Conservation (phyloP, 2,113 vertebrate species). For the Apteryx owenii region DNA sequence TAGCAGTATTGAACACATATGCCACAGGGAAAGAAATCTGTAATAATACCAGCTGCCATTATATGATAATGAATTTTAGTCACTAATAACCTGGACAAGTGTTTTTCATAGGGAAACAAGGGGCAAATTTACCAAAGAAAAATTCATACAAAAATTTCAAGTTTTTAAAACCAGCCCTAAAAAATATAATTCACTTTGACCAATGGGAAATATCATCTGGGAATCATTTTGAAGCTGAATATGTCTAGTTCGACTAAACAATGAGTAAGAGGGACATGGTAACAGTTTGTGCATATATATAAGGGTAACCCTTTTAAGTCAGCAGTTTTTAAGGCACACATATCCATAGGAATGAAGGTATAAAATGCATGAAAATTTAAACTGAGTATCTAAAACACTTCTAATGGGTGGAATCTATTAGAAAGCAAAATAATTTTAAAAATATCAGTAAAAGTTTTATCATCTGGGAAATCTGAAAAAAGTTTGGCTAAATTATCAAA, state of each 20-base stretch:
- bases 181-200: neutral
- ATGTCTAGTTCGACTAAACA: neutral
- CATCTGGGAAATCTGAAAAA: neutral
- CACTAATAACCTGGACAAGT: slow-evolving; percentile 19
- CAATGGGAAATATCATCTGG: neutral
- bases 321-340: neutral
- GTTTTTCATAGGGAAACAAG: neutral
- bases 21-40: slow-evolving; percentile 35
- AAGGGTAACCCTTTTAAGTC: neutral
- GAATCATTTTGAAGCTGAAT: neutral
- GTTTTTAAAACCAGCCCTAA: neutral
- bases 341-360: neutral
- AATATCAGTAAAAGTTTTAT: neutral
- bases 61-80: slow-evolving; percentile 49
- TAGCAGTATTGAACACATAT: slow-evolving; percentile 55
- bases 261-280: neutral
- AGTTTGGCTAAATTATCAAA: neutral
- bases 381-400: neutral
- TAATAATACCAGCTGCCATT: slow-evolving; percentile 52
- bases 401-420: neutral
- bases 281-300: neutral
- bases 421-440: neutral
- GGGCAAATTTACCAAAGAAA: neutral
- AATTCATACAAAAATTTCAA: neutral
- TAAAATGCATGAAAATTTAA: neutral